Evolutionary conservation across 1,140 invertebrate species (phyloP).

Genomic region (Monomorium pharaonis): DNA sequence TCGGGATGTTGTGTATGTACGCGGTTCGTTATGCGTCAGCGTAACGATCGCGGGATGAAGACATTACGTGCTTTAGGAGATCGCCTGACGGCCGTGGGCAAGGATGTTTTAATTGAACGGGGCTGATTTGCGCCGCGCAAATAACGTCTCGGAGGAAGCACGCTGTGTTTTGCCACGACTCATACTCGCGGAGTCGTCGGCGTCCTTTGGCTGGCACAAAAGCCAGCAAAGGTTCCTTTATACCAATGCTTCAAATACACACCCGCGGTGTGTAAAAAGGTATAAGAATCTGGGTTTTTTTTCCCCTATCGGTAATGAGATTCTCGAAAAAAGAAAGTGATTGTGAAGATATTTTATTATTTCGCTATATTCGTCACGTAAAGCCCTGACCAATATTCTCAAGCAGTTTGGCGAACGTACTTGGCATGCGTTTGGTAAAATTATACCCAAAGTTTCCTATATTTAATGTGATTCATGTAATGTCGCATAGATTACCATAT

Average conservation of each 20-base stretch:
- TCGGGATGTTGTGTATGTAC: constrained; percentile 17
- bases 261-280: not conserved
- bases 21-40: constrained; percentile 39
- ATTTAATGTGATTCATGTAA: not conserved
- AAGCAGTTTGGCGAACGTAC: not conserved
- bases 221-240: not conserved
- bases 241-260: not conserved
- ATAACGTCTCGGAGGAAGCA: constrained; percentile 21
- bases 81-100: constrained; percentile 17
- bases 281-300: not conserved
- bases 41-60: constrained; percentile 40
- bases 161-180: constrained; percentile 18
- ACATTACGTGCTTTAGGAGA: constrained; percentile 46
- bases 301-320: not conserved
- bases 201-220: not conserved
- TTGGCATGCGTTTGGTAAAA: not conserved
- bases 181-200: not conserved
- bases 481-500: not conserved
- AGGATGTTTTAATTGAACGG: constrained; percentile 44
- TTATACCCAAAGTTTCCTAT: constrained; percentile 14
- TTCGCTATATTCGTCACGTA: not conserved
- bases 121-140: constrained; percentile 48
- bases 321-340: not conserved
- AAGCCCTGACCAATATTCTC: not conserved
- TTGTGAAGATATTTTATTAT: not conserved